A percentile compares a stretch with the other conserved stretches of the same genome.
Conservation (phyloP, 2,113 vertebrate species). For the Butastur rufipennis region DNA sequence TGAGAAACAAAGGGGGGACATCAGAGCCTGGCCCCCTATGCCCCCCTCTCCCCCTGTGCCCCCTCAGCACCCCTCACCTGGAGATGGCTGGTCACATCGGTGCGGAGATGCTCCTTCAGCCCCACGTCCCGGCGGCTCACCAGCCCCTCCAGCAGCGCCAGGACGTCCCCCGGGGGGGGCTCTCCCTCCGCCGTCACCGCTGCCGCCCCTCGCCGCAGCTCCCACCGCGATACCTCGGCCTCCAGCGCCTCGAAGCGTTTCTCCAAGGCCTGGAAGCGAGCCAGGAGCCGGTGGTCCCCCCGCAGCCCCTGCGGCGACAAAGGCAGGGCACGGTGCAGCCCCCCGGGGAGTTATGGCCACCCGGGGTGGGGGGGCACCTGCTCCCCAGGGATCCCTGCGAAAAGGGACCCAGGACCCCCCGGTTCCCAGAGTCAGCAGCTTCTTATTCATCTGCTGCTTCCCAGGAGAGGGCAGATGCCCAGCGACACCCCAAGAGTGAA, state of each 20-base stretch:
- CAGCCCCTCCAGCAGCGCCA: slow-evolving; percentile 64
- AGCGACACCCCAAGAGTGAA: neutral
- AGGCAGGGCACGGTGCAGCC: neutral
- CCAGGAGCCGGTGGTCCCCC: slow-evolving; percentile 64
- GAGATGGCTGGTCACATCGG: neutral
- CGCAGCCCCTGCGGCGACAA: neutral
- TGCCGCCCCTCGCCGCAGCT: neutral
- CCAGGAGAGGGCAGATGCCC: neutral
- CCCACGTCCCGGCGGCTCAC: slow-evolving; percentile 49
- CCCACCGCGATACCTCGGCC: slow-evolving; percentile 24
- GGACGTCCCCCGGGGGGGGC: slow-evolving; percentile 14
- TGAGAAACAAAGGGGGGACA: neutral
- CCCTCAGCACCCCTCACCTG: slow-evolving; percentile 1
- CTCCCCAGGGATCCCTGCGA: neutral
- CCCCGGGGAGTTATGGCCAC: too few relatives aligned
- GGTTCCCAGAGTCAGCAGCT: neutral
- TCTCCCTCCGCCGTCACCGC: neutral
- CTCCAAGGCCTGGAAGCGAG: slow-evolving; percentile 71
- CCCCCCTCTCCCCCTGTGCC: rapidly evolving
- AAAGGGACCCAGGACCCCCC: neutral
- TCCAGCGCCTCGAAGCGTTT: slow-evolving; percentile 69
- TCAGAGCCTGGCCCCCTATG: rapidly evolving
- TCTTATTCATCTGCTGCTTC: neutral
- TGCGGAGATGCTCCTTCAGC: slow-evolving; percentile 66
- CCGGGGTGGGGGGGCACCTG: neutral